phyloP scores from a whole-genome alignment of 2,888 invertebrate species.

The Aphodius granarius region DNA sequence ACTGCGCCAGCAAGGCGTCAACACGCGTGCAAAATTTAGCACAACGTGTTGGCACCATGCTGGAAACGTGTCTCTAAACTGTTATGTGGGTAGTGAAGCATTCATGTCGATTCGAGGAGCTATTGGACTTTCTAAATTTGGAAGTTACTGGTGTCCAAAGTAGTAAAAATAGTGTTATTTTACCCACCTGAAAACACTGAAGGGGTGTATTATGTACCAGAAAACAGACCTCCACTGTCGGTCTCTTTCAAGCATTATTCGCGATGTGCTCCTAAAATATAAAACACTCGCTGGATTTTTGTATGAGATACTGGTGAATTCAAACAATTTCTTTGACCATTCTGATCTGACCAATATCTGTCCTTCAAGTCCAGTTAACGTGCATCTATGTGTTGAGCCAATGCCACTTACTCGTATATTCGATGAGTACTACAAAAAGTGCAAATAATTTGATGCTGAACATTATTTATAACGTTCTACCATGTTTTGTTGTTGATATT shows the following conservation, averaged over 20 bases:
- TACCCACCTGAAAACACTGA: slow-evolving; percentile 14
- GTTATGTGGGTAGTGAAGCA: no score
- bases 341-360: background rate
- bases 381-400: background rate
- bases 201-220: slow-evolving; percentile 13
- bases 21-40: no score
- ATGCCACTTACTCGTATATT: background rate
- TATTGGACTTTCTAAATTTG: no score
- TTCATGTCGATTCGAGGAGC: no score
- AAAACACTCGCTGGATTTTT: background rate
- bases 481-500: no score
- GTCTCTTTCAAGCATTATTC: slow-evolving; percentile 1
- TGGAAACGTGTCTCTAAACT: no score
- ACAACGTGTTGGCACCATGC: no score
- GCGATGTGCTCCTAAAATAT: slow-evolving; percentile 11
- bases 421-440: background rate
- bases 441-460: no score
- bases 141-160: no score
- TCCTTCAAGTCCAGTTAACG: background rate
- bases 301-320: background rate
- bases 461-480: no score
- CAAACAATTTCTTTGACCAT: background rate
- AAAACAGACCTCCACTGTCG: slow-evolving; percentile 1
- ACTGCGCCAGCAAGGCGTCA: no score
- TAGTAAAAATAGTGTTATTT: background rate